Percentiles rank a stretch among this genome's conserved stretches.
Evolutionary conservation across 2,113 vertebrate genomes (phyloP).

Genomic region (Cottus gobio): DNA sequence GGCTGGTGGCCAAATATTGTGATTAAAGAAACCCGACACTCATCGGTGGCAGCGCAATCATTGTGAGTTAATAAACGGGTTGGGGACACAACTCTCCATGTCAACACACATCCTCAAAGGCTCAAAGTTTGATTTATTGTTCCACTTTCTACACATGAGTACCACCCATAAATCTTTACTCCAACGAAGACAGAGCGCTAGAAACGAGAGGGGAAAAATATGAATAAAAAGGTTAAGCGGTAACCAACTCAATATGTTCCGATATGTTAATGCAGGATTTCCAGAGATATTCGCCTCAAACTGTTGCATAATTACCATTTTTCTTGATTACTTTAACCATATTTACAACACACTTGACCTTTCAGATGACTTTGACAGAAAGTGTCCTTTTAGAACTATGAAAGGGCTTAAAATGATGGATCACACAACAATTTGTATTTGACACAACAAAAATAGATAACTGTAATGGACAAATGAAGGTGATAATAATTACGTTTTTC

Average conservation of each 20-base stretch:
- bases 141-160: slow-evolving; percentile 35
- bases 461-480: background rate
- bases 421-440: no score
- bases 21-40: slow-evolving; percentile 43
- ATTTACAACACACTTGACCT: background rate
- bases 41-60: slow-evolving; percentile 30
- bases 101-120: slow-evolving; percentile 21
- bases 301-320: background rate
- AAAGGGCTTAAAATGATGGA: slow-evolving; percentile 24
- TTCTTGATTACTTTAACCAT: background rate
- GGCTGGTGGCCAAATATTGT: slow-evolving; percentile 26
- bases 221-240: background rate
- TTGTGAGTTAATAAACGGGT: slow-evolving; percentile 37
- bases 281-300: background rate
- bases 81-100: background rate
- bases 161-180: slow-evolving; percentile 42
- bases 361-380: slow-evolving; percentile 1
- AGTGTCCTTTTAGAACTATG: background rate
- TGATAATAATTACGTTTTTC: slow-evolving; percentile 14
- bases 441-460: slow-evolving; percentile 19
- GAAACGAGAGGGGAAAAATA: slow-evolving; percentile 19
- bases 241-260: background rate
- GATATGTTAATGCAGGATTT: background rate
- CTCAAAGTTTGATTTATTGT: slow-evolving; percentile 39
- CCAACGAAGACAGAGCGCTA: slow-evolving; percentile 6